Conservation (phyloP, 2,797 vertebrate genomes). For the Caiman crocodilus region DNA sequence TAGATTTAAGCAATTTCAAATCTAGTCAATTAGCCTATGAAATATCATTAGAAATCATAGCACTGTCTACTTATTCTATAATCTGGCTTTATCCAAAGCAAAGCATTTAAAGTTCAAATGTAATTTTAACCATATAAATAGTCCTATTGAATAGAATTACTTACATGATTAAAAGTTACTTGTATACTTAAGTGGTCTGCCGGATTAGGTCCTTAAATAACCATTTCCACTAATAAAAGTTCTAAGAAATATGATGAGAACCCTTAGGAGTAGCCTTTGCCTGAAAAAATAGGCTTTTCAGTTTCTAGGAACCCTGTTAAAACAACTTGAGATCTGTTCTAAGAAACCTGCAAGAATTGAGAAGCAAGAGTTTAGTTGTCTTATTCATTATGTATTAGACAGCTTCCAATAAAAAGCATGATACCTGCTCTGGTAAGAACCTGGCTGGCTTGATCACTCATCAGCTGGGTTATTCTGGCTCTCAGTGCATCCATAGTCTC, state of each 20-base stretch:
- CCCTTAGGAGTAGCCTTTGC: neutral
- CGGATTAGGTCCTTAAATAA: neutral
- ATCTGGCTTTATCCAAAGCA: neutral
- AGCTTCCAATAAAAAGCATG: neutral
- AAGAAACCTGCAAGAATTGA: neutral
- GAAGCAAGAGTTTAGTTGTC: neutral
- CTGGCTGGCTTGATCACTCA: slow-evolving; percentile 93
- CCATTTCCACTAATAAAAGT: neutral
- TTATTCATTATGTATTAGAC: neutral
- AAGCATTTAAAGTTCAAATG: neutral
- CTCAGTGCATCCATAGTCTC: slow-evolving; percentile 93
- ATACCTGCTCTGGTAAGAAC: slow-evolving; percentile 90
- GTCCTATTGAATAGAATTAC: neutral
- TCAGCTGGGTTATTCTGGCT: slow-evolving; percentile 90
- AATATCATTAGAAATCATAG: neutral
- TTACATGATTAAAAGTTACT: neutral
- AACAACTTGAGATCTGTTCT: neutral
- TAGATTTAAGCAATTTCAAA: neutral
- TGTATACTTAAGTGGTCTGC: neutral
- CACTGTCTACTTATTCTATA: neutral
- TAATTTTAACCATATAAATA: neutral
- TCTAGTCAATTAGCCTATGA: neutral
- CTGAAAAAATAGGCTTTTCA: neutral
- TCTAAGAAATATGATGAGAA: neutral
- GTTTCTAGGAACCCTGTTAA: neutral